phyloP scores from a whole-genome alignment of 2,888 invertebrate species.

The Watsonalla cultraria region DNA sequence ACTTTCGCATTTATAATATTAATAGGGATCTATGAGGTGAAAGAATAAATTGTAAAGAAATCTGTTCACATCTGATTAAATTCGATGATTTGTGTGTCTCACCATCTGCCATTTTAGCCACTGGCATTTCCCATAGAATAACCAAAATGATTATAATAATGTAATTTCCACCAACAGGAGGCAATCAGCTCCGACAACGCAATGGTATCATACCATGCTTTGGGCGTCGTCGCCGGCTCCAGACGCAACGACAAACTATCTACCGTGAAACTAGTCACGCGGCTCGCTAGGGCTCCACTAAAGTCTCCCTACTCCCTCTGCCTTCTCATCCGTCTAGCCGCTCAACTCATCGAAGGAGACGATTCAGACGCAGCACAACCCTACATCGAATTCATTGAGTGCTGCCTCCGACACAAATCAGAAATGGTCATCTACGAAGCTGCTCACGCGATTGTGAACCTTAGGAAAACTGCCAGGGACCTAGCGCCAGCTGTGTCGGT shows the following conservation, averaged over 20 bases:
- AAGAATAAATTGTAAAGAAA: too few species aligned
- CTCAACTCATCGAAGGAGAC: slow-evolving; percentile 95
- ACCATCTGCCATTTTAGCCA: too few species aligned
- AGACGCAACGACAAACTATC: slow-evolving; percentile 96
- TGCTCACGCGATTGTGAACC: slow-evolving; percentile 97
- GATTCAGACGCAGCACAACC: slow-evolving; percentile 84
- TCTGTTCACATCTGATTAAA: too few species aligned
- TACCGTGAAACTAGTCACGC: slow-evolving; percentile 96
- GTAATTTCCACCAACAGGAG: too few species aligned
- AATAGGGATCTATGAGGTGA: too few species aligned
- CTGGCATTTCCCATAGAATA: too few species aligned
- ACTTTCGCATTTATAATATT: too few species aligned
- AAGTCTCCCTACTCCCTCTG: slow-evolving; percentile 98
- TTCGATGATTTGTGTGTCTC: too few species aligned
- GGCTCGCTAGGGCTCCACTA: slow-evolving; percentile 88
- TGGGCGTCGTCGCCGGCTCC: slow-evolving; percentile 97
- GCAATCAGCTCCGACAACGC: slow-evolving; percentile 79
- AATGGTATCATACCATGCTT: slow-evolving; percentile 98
- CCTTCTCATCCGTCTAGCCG: slow-evolving; percentile 95
- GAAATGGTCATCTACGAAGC: slow-evolving; percentile 99
- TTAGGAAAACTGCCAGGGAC: slow-evolving; percentile 91
- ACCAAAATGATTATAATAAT: too few species aligned
- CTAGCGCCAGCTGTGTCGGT: slow-evolving; percentile 97
- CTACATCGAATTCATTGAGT: slow-evolving; percentile 94
- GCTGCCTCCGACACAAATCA: slow-evolving; percentile 96